Base-by-base conservation (phyloP, 2,888 invertebrate genomes). In the Sclerodermus sp. region DNA sequence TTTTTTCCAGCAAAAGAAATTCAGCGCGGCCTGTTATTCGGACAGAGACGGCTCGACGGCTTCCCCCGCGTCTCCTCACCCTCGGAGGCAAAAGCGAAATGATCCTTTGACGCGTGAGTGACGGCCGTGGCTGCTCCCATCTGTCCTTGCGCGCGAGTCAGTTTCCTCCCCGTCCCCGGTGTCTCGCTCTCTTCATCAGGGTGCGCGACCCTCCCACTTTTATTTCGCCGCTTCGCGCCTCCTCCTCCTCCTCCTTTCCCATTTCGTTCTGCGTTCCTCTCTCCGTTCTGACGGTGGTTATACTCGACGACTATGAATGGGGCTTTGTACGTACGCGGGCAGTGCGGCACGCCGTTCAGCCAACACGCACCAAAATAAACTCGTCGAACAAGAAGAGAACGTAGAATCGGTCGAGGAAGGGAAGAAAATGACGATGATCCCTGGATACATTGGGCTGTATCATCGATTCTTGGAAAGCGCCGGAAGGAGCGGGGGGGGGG, bases 71-170 rank as follows among this genome's bases (percentile, higher is more conserved):
- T 8, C 8, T 23, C 23, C 23, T 23, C n/a, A n/a, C n/a, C 23
- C 23, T 3, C 3, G 3, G 23, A 23, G 8, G 23, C 23, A 23
- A 23, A 23, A 23, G 23, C 53, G 55, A 54, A 53, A 64, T 60
- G 64, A 66, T 65, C 60, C 64, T 67, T 68, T 69, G 68, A 69
- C 68, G 64, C 55, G 57, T 67, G 68, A 69, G 62, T 67, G 68
- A 69, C 68, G 66, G 65, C 60, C 64, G 58, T 63, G 62, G 57
- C 64, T 65, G 62, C 54, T 62, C 50, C 49, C 62, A 66, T 63
- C 63, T 63, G 64, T 60, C 65, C 61, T 51, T 53, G 36, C 47
- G 56, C 49, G 51, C 34, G 34, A 45, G 23, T 48, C 53, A 51
- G 45, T 57, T 55, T 53, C 49, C 42, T 31, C 36, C 39, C 46